Evolutionary conservation across 1,140 invertebrate genomes (phyloP).

Genomic region (Xylocopa sonorina): DNA sequence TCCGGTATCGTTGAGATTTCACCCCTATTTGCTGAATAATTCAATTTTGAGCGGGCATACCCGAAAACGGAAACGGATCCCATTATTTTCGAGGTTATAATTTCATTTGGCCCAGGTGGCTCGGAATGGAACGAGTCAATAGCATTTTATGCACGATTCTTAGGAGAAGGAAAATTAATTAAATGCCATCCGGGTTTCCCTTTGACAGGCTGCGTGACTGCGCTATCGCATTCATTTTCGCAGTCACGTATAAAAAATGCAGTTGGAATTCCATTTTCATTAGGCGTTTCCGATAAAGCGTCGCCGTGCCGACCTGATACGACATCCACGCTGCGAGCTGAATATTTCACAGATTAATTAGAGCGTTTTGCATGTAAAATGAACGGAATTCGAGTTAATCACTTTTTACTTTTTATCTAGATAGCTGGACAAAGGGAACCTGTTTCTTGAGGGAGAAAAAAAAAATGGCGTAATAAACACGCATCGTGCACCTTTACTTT

Average conservation of each 20-base stretch:
- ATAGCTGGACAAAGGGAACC: neutral
- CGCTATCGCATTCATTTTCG: constrained; percentile 34
- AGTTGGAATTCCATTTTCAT: constrained; percentile 65
- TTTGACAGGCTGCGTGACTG: constrained; percentile 36
- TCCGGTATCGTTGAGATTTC: neutral
- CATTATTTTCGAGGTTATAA: neutral
- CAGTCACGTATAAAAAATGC: constrained; percentile 53
- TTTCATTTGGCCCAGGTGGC: neutral
- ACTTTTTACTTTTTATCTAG: constrained; percentile 13
- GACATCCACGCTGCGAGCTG: constrained; percentile 22
- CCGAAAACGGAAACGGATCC: neutral
- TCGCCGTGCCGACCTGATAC: neutral
- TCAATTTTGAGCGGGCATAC: neutral
- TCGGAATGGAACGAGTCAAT: neutral
- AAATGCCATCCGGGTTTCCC: constrained; percentile 30
- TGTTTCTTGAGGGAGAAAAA: neutral
- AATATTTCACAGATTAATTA: constrained; percentile 64
- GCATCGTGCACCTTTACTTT: neutral
- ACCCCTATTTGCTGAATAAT: neutral
- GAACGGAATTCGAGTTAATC: constrained; percentile 24
- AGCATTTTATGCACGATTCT: neutral
- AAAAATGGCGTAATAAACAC: no score
- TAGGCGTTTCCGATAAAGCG: constrained; percentile 32
- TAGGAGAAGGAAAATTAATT: constrained; percentile 41
- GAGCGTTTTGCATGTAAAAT: constrained; percentile 63